Percentiles rank a stretch among this genome's conserved stretches.
Evolutionary conservation across 2,797 vertebrate species (phyloP).

Genomic region (Anguilla megastoma): DNA sequence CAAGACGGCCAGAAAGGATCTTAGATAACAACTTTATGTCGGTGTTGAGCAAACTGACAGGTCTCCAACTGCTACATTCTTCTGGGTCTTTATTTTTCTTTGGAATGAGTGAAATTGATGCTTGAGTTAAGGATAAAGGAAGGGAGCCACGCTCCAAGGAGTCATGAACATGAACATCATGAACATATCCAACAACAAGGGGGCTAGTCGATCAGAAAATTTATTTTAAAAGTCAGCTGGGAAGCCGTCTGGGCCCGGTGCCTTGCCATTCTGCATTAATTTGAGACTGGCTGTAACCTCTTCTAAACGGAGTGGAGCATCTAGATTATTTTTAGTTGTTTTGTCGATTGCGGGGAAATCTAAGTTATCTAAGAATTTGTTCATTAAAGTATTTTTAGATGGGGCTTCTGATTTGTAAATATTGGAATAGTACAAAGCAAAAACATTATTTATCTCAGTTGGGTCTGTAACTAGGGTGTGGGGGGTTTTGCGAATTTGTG

Average conservation of each 20-base stretch:
- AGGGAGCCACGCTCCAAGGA: background rate
- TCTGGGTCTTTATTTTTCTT: background rate
- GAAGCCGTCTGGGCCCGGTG: background rate
- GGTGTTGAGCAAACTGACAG: background rate
- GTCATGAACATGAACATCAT: too few species aligned
- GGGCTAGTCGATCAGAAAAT: too few species aligned
- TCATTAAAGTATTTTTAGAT: background rate
- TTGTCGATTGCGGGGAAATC: background rate
- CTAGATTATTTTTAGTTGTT: background rate
- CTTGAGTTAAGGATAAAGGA: background rate
- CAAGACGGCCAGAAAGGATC: too few species aligned
- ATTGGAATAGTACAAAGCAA: background rate
- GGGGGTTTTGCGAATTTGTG: background rate
- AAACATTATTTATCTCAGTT: background rate
- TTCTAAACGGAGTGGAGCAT: background rate
- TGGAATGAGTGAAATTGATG: background rate
- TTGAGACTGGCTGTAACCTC: background rate
- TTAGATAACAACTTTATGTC: background rate
- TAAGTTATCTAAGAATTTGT: background rate
- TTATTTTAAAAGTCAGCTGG: too few species aligned
- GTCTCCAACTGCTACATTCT: background rate
- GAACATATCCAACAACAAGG: too few species aligned
- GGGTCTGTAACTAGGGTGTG: background rate
- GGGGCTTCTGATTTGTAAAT: background rate
- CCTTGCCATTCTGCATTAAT: background rate